Conservation (phyloP, 1,140 invertebrate species). For the Babylonia areolata region DNA sequence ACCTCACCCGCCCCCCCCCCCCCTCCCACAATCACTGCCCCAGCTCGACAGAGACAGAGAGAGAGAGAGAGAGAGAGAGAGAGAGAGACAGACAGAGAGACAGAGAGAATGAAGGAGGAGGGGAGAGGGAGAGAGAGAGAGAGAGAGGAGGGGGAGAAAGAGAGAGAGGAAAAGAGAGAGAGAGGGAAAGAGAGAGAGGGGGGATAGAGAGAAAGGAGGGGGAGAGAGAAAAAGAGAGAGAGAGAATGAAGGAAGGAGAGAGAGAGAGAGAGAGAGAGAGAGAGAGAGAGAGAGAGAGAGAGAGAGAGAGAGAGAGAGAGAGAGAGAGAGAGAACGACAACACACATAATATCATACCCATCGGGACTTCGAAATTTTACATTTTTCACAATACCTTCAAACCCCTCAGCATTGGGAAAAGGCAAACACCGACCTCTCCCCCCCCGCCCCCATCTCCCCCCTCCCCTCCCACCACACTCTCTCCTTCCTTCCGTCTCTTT, state of each 20-base stretch:
- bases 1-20: too few species aligned
- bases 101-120: background rate
- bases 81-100: background rate
- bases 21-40: too few species aligned
- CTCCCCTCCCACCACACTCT: too few species aligned
- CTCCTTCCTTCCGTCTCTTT: too few species aligned
- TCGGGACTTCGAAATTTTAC: too few species aligned
- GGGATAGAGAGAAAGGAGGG: background rate
- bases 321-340: background rate
- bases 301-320: slow-evolving; percentile 13
- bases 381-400: too few species aligned
- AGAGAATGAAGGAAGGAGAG: background rate
- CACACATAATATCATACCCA: too few species aligned
- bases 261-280: background rate
- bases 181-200: background rate
- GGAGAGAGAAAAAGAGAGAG: background rate
- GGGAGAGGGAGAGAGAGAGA: background rate
- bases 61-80: slow-evolving; percentile 3
- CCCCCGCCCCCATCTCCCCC: too few species aligned
- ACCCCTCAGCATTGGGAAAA: too few species aligned
- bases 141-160: background rate
- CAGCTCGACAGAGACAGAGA: background rate
- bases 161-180: background rate
- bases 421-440: too few species aligned
- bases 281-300: slow-evolving; percentile 12